Evolutionary conservation across 2,888 invertebrate genomes (phyloP), one percentile per base, ranked within the genome.

Genomic region (Ochlodes sylvanus): DNA sequence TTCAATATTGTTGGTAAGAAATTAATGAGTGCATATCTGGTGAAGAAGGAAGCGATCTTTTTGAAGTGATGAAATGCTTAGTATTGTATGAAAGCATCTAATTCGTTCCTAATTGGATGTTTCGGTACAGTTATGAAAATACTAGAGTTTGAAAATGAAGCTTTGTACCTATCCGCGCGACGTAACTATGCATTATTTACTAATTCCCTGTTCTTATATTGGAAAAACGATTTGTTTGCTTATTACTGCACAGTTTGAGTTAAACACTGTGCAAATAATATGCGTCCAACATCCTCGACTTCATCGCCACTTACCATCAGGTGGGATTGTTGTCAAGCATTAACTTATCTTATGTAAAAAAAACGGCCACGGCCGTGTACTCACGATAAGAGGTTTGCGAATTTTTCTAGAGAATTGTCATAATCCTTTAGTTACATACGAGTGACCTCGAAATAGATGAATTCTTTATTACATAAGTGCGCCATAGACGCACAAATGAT

Each of bases 401-500:
- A n/a, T 44, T 44, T 44, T 44, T 44, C 17, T 12, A 38, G 10
- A 38, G 7, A 7, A 42, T 42, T n/a, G 2, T 47, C 17, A 47
- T 47, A 19, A 54, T 54, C 15, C 34, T 34, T 55, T 15, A 10
- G 15, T 55, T 55, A 54, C 27, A 10, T n/a, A 34, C 0, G 61
- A 47, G 17, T 15, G 19, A 63, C 32, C 52, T 50, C 41, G 52
- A 63, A 47, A 47, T 50, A 7, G 9, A 52, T 50, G 50, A 12
- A 52, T 27, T 52, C 21, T 52, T 52, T 52, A 77, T 82, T 80
- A 80, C 74, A 73, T 79, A 81, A 80, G 68, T 61, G 50, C 64
- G 56, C 10, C 56, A 73, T 71, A 71, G 71, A 79, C 71, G 65
- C 76, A 75, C 78, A 85, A 84, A 87, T 84, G 81, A 76, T 76